Conservation (phyloP, 2,888 invertebrate genomes). For the Dromius quadrimaculatus region DNA sequence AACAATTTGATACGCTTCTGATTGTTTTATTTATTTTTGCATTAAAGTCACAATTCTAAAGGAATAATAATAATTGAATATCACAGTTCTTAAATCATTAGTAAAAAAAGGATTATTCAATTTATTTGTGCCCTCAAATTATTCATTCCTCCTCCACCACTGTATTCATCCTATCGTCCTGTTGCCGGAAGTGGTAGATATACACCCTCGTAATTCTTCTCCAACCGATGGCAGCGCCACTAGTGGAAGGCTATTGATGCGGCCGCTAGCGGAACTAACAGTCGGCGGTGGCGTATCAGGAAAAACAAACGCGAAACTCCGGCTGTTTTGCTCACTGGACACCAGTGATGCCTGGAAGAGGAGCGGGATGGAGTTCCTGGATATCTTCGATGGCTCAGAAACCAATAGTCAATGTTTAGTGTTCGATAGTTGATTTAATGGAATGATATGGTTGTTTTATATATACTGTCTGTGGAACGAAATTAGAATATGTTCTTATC, state of each 20-base stretch:
- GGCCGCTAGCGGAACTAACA: not conserved
- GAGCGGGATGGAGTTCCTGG: too few species aligned
- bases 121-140: not conserved
- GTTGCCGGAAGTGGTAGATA: not conserved
- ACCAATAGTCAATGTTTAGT: too few species aligned
- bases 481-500: not conserved
- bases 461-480: not conserved
- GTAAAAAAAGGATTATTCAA: too few species aligned
- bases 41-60: not conserved
- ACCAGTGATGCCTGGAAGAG: too few species aligned
- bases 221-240: slow-evolving; percentile 9
- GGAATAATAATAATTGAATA: too few species aligned
- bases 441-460: slow-evolving; percentile 1
- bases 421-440: not conserved
- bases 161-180: not conserved
- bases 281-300: not conserved
- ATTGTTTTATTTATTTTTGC: not conserved
- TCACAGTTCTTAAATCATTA: too few species aligned
- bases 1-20: not conserved
- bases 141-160: not conserved
- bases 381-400: too few species aligned
- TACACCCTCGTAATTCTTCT: slow-evolving; percentile 3
- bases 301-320: too few species aligned
- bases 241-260: slow-evolving; percentile 3
- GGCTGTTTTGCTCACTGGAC: slow-evolving; percentile 3